Evolutionary conservation across 1,140 invertebrate species (phyloP).

Genomic region (Hestina assimilis): DNA sequence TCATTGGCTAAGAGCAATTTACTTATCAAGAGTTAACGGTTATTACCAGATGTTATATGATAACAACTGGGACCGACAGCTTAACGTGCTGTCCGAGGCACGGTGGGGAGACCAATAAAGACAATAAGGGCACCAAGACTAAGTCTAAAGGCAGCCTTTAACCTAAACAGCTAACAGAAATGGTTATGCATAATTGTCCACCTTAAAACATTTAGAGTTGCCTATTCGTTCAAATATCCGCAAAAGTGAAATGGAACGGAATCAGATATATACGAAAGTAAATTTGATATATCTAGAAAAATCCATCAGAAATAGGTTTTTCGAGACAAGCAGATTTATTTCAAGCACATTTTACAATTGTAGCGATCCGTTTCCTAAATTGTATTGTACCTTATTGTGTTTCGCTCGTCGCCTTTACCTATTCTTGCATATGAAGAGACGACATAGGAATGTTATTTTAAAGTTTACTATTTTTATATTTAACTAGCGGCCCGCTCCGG

Average conservation of each 20-base stretch:
- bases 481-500: too few relatives aligned
- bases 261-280: conserved; percentile 27
- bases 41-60: too few relatives aligned
- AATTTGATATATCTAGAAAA: conserved; percentile 29
- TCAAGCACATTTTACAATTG: conserved; percentile 34
- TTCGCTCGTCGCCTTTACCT: not conserved
- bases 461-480: conserved; percentile 1
- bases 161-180: too few relatives aligned
- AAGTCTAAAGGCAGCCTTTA: too few relatives aligned
- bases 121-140: too few relatives aligned
- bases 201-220: too few relatives aligned
- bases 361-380: conserved; percentile 22
- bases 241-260: conserved; percentile 24
- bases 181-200: too few relatives aligned
- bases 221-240: conserved; percentile 19
- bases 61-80: too few relatives aligned
- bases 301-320: conserved; percentile 28
- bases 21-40: too few relatives aligned
- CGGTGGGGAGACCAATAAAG: too few relatives aligned
- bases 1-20: too few relatives aligned
- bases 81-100: too few relatives aligned
- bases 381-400: conserved; percentile 25
- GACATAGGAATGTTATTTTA: not conserved
- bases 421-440: not conserved
- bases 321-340: conserved; percentile 34